A percentile compares a stretch with the other conserved stretches of the same genome.
Conservation (phyloP, 2,888 invertebrate genomes). For the Aelia acuminata region DNA sequence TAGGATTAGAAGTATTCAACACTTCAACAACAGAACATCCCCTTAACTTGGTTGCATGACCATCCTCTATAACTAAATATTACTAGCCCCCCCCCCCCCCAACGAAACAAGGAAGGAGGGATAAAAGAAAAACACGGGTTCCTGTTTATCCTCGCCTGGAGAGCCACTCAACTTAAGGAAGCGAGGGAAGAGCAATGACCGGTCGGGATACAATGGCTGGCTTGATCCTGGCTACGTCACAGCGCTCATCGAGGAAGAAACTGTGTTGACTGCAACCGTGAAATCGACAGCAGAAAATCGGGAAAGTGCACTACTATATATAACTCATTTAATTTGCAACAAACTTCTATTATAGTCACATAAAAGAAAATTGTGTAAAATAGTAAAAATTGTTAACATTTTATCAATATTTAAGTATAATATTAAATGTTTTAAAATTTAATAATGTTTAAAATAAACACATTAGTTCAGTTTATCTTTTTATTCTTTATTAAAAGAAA, state of each 20-base stretch:
- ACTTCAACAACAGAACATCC: not conserved
- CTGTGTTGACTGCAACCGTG: conserved; percentile 26
- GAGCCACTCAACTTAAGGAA: not conserved
- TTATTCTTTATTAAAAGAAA: too few relatives aligned
- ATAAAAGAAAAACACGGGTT: not conserved
- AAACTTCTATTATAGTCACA: not conserved
- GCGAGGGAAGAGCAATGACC: conserved; percentile 30
- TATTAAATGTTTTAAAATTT: too few relatives aligned
- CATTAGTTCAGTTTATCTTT: too few relatives aligned
- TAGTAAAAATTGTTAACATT: too few relatives aligned
- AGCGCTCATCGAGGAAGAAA: not conserved
- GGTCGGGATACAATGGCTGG: conserved; percentile 2
- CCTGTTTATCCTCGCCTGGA: conserved; percentile 22
- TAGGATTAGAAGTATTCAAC: not conserved
- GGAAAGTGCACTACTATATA: not conserved
- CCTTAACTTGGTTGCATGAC: not conserved
- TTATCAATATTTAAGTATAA: too few relatives aligned
- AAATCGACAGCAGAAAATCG: conserved; percentile 37
- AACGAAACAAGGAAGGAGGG: not conserved
- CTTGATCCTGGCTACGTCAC: conserved; percentile 8
- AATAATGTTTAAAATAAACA: too few relatives aligned
- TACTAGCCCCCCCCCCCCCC: not conserved
- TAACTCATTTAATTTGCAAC: not conserved
- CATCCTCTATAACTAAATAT: not conserved
- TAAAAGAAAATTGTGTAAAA: too few relatives aligned